Conservation (phyloP, 2,888 invertebrate species). For the Acleris cristana region DNA sequence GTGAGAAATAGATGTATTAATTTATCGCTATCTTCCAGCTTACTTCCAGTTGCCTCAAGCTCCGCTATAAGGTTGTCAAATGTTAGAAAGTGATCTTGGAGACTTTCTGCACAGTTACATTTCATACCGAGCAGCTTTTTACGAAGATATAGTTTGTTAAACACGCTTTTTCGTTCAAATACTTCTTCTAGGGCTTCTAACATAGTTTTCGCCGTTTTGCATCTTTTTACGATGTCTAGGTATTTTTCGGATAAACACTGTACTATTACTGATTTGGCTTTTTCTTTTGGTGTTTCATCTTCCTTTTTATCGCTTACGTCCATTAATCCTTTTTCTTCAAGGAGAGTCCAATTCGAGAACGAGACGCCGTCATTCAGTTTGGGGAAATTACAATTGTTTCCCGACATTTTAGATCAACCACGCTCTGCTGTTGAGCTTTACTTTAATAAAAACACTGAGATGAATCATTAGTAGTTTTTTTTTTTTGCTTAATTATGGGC, state of each 20-base stretch:
- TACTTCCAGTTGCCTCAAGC: background rate
- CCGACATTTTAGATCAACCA: conserved; percentile 3
- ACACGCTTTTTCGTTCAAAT: background rate
- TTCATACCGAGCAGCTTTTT: background rate
- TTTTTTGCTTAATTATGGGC: no score
- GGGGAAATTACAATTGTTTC: background rate
- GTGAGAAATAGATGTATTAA: background rate
- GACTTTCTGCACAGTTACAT: background rate
- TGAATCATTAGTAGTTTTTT: no score
- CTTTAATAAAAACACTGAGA: no score
- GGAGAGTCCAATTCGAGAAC: conserved; percentile 5
- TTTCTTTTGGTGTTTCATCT: background rate
- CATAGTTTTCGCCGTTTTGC: background rate
- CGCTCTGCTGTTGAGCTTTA: conserved; percentile 1
- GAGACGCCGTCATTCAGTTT: conserved; percentile 13
- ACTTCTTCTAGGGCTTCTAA: background rate
- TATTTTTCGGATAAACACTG: background rate
- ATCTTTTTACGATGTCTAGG: conserved; percentile 1
- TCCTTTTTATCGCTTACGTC: background rate
- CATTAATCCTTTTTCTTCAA: background rate
- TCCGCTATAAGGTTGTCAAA: background rate
- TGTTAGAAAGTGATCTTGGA: background rate
- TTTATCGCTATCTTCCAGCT: background rate
- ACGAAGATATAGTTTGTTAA: background rate
- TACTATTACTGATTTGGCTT: background rate